Percentiles rank a stretch among this genome's conserved stretches.
Conservation (phyloP, 2,888 invertebrate species). For the Crematogaster levior region DNA sequence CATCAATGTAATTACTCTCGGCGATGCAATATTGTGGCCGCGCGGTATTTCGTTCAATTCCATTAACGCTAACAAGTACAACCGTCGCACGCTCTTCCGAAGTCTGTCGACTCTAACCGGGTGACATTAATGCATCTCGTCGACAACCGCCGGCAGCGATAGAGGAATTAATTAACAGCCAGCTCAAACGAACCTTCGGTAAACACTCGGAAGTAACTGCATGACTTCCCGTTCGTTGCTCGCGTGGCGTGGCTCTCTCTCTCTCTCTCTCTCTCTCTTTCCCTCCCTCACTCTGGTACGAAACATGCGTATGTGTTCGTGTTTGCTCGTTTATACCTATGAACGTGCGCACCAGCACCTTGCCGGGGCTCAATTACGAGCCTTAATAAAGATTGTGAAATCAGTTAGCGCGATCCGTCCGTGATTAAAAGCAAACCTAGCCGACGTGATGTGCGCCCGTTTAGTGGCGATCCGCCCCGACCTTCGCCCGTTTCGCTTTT, state of each 20-base stretch:
- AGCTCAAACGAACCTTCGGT: conserved; percentile 69
- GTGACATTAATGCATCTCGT: conserved; percentile 52
- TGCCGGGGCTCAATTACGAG: conserved; percentile 49
- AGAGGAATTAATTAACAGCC: conserved; percentile 72
- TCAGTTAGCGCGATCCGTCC: conserved; percentile 71
- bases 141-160: conserved; percentile 54
- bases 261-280: background rate
- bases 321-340: conserved; percentile 24
- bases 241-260: background rate
- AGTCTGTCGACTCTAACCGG: conserved; percentile 46
- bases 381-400: conserved; percentile 76
- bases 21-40: conserved; percentile 45
- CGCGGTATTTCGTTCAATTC: conserved; percentile 50
- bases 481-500: conserved; percentile 40
- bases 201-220: conserved; percentile 68
- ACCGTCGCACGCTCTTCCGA: conserved; percentile 48
- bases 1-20: conserved; percentile 50
- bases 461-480: conserved; percentile 38
- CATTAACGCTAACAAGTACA: conserved; percentile 50
- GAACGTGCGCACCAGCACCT: conserved; percentile 18
- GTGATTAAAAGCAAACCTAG: conserved; percentile 73
- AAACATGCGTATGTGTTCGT: conserved; percentile 24
- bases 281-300: background rate
- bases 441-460: conserved; percentile 42
- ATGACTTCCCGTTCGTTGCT: conserved; percentile 53